Evolutionary conservation across 2,888 invertebrate genomes (phyloP).

Genomic region (Halocaridina rubra): DNA sequence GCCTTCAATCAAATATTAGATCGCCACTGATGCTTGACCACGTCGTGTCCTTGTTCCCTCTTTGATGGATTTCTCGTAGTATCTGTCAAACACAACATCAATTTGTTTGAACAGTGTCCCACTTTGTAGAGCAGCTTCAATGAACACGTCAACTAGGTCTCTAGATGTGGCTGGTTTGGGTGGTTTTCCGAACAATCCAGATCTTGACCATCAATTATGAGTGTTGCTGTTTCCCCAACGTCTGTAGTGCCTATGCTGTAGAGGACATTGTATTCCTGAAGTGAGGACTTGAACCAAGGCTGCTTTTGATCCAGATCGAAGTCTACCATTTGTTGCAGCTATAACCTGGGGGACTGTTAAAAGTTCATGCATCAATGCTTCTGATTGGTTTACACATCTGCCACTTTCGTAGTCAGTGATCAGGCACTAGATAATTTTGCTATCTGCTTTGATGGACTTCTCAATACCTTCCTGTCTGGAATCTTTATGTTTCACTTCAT

Average conservation of each 20-base stretch:
- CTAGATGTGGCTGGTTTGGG: too few species aligned
- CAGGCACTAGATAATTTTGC: background rate
- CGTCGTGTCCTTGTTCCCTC: background rate
- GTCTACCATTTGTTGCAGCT: background rate
- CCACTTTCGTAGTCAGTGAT: slow-evolving; percentile 15
- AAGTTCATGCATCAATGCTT: slow-evolving; percentile 7
- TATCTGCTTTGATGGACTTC: background rate
- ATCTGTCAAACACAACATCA: too few species aligned
- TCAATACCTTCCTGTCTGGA: background rate
- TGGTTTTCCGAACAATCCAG: background rate
- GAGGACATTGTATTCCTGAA: background rate
- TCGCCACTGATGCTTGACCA: background rate
- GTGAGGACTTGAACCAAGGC: slow-evolving; percentile 2
- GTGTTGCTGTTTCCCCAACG: too few species aligned
- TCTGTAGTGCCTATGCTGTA: too few species aligned
- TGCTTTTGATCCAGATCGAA: background rate
- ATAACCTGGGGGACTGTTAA: background rate
- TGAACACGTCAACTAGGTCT: background rate
- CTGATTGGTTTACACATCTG: slow-evolving; percentile 11
- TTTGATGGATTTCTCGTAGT: background rate
- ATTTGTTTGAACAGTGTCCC: too few species aligned
- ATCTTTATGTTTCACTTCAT: background rate
- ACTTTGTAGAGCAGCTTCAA: too few species aligned
- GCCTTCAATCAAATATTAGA: slow-evolving; percentile 6
- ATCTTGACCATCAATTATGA: too few species aligned